Conservation (phyloP, 64 coral and sea anemone species). For the Montipora capricornis region DNA sequence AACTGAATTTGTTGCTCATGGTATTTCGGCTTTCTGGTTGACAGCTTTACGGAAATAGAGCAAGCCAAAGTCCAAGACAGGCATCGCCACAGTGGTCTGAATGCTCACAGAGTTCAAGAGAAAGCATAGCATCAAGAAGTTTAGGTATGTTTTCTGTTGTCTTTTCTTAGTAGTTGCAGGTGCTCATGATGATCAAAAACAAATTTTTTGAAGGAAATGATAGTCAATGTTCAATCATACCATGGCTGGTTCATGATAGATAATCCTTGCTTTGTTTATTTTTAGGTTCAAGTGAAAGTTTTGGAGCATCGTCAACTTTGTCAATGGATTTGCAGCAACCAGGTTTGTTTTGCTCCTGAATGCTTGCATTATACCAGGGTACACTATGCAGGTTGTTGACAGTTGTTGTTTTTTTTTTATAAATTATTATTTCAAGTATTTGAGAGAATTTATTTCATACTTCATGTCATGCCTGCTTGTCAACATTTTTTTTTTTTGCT, state of each 20-base stretch:
- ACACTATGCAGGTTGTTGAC: no score
- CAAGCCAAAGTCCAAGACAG: constrained; percentile 42
- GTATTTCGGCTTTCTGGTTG: neutral
- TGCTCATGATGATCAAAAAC: no score
- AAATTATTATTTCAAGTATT: no score
- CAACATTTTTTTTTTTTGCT: neutral
- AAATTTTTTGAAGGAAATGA: no score
- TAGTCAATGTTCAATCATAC: no score
- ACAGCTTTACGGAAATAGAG: constrained; percentile 4
- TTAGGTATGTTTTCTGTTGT: constrained; percentile 4
- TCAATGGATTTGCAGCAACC: neutral
- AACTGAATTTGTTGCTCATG: neutral
- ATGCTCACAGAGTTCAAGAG: constrained; percentile 15
- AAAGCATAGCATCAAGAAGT: constrained; percentile 20
- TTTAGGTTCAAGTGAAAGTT: constrained; percentile 44
- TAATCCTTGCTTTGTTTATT: neutral
- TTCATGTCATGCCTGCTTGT: no score
- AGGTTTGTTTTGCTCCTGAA: neutral
- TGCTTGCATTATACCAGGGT: no score
- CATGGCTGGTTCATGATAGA: neutral
- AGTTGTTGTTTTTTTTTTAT: no score
- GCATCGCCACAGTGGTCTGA: constrained; percentile 37
- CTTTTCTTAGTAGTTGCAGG: no score
- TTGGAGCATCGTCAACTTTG: neutral
- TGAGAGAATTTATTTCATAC: no score